These are phyloP conservation scores for Ormyrus nitidulus DNA, from an alignment of 2,888 invertebrate species.

Conservation along the genomic window DNA sequence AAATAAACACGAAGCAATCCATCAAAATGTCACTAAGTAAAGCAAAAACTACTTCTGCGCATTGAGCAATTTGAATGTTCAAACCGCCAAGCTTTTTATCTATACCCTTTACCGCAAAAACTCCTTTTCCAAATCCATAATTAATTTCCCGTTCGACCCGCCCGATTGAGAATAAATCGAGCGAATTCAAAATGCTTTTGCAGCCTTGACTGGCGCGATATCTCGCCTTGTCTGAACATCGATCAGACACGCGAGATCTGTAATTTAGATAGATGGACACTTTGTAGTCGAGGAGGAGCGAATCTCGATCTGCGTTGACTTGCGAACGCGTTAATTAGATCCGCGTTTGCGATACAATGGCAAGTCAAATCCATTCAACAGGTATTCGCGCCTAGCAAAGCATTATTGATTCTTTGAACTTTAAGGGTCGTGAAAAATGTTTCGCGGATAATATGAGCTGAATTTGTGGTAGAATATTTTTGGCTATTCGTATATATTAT, in stretches of 20 bases:
- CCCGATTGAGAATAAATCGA: slow-evolving; percentile 13
- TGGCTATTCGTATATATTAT: too few species aligned
- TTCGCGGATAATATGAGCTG: too few species aligned
- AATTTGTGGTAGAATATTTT: too few species aligned
- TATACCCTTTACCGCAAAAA: background rate
- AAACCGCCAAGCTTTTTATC: too few species aligned
- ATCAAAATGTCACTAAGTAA: too few species aligned
- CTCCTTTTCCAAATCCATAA: slow-evolving; percentile 7
- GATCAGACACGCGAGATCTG: background rate
- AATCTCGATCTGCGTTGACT: slow-evolving; percentile 8
- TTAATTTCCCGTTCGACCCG: background rate
- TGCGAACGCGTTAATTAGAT: background rate
- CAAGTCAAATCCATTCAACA: background rate
- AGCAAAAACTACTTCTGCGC: background rate
- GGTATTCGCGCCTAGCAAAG: background rate
- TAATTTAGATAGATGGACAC: slow-evolving; percentile 17
- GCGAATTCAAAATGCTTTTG: slow-evolving; percentile 6
- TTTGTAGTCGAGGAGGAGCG: background rate
- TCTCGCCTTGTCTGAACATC: background rate
- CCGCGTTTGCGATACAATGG: background rate
- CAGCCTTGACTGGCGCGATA: slow-evolving; percentile 1
- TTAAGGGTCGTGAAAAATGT: too few species aligned
- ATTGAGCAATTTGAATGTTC: too few species aligned
- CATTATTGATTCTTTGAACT: too few species aligned
- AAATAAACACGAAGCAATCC: too few species aligned